These are phyloP conservation scores for Hypselothyrea guttata DNA, from an alignment of 2,888 invertebrate species.

Conservation along the genomic window DNA sequence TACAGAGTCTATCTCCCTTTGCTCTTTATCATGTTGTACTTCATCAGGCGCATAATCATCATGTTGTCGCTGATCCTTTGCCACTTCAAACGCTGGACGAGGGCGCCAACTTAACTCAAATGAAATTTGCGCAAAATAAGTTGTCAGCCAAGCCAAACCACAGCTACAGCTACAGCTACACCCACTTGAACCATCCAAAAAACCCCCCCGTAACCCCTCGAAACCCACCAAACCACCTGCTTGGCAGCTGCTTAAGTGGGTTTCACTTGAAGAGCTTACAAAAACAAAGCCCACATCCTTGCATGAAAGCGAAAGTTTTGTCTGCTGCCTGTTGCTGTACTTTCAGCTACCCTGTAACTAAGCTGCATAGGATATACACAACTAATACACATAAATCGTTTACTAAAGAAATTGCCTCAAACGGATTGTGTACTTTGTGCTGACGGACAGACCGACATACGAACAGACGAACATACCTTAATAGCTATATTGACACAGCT, in stretches of 20 bases:
- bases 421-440: no score
- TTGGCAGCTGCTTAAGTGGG: slow-evolving; percentile 25
- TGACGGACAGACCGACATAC: no score
- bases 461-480: no score
- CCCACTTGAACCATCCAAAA: neutral
- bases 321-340: slow-evolving; percentile 48
- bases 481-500: no score
- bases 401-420: no score
- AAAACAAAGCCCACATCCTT: slow-evolving; percentile 1
- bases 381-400: no score
- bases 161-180: neutral
- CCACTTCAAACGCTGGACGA: slow-evolving; percentile 46
- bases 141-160: slow-evolving; percentile 21
- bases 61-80: slow-evolving; percentile 13
- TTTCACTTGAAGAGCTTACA: slow-evolving; percentile 3
- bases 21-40: neutral
- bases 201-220: neutral
- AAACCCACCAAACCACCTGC: neutral
- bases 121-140: slow-evolving; percentile 54
- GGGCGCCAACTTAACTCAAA: slow-evolving; percentile 48
- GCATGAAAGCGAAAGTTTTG: slow-evolving; percentile 47
- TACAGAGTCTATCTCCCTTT: no score
- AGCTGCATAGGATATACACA: no score
- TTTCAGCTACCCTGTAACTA: slow-evolving; percentile 22
- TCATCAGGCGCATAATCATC: neutral